Evolutionary conservation across 2,797 vertebrate species (phyloP).

Genomic region (Setipinna tenuifilis): DNA sequence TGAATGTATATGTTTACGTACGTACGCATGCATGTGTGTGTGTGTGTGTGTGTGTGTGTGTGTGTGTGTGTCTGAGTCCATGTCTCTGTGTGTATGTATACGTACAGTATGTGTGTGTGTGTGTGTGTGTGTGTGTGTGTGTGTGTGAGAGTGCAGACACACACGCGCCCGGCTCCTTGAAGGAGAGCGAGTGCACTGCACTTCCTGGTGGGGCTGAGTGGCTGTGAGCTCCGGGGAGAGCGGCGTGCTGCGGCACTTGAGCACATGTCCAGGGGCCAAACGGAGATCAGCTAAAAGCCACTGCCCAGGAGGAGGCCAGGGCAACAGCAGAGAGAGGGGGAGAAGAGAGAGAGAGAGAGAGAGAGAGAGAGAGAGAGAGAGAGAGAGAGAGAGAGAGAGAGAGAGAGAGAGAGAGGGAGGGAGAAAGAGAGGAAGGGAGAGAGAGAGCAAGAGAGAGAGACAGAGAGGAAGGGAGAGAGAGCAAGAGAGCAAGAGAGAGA

Average conservation of each 20-base stretch:
- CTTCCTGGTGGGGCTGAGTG: slow-evolving; percentile 17
- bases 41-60: neutral
- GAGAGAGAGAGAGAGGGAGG: neutral
- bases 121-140: neutral
- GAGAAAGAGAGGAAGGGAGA: too few relatives aligned
- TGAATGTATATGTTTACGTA: neutral
- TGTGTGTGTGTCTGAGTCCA: too few relatives aligned
- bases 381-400: neutral
- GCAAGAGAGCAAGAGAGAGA: too few relatives aligned
- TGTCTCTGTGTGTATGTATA: neutral
- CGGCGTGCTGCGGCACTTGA: neutral
- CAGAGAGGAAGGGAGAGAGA: too few relatives aligned
- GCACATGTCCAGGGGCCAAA: slow-evolving; percentile 6
- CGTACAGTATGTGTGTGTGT: too few relatives aligned
- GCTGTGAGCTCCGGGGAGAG: slow-evolving; percentile 7
- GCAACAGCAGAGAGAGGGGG: neutral
- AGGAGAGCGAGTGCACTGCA: slow-evolving; percentile 3
- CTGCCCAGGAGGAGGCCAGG: slow-evolving; percentile 3
- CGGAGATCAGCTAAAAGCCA: neutral
- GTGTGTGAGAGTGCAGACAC: neutral
- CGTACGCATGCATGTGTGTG: neutral
- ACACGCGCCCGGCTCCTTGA: neutral
- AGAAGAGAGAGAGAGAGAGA: neutral
- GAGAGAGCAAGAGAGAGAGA: too few relatives aligned
- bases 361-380: neutral